These are phyloP conservation scores for Chondrilla cf. caribensis DNA, from an alignment of 37 sponge, comb jelly and placozoan genomes.

Conservation along the genomic window DNA sequence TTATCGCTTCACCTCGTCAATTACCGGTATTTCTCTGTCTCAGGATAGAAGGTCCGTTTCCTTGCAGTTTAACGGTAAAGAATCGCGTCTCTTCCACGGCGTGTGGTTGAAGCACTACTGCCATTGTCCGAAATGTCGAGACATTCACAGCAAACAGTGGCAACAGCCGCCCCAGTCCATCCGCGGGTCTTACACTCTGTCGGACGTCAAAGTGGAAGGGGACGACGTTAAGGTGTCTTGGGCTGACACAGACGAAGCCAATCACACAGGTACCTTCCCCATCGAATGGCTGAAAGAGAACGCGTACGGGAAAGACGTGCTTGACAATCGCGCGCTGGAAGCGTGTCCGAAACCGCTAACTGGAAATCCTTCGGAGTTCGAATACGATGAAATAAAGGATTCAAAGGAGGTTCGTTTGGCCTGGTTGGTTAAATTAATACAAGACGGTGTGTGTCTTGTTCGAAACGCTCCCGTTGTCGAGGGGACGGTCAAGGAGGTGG, in stretches of 20 bases:
- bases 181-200: conserved; percentile 3
- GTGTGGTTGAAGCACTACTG: conserved; percentile 12
- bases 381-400: background rate
- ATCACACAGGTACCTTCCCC: background rate
- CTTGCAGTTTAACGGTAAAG: background rate
- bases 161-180: background rate
- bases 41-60: background rate
- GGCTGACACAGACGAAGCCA: background rate
- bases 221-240: background rate
- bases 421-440: background rate
- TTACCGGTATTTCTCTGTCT: background rate
- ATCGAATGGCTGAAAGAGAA: background rate
- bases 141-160: background rate
- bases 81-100: background rate
- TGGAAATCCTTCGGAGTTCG: background rate
- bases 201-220: background rate
- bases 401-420: background rate
- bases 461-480: background rate
- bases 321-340: background rate
- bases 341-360: background rate
- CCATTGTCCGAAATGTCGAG: conserved; percentile 6
- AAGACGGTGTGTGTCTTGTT: background rate
- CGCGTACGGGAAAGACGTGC: background rate
- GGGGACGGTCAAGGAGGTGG: background rate
- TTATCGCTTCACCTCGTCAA: no score